Percentiles rank a stretch among this genome's conserved stretches.
Evolutionary conservation across 1,140 invertebrate genomes (phyloP).

Genomic region (Leptonema lineaticorne): DNA sequence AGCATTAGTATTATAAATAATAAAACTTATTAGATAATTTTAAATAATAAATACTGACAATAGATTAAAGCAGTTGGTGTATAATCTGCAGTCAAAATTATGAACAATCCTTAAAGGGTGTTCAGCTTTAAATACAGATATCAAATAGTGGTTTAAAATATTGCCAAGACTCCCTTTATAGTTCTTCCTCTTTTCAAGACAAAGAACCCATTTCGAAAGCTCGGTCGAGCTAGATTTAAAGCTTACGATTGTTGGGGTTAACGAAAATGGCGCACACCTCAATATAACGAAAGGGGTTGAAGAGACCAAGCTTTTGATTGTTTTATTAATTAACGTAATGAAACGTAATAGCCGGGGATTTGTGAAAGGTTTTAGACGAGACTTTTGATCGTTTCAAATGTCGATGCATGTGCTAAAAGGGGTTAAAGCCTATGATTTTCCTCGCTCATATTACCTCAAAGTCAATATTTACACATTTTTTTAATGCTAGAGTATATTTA

Average conservation of each 20-base stretch:
- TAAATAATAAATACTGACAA: no score
- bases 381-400: background rate
- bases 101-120: no score
- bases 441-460: no score
- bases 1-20: no score
- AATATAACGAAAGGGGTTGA: conserved; percentile 14
- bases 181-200: background rate
- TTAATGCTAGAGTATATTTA: no score
- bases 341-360: conserved; percentile 27
- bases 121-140: no score
- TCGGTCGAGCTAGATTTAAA: conserved; percentile 3
- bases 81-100: no score
- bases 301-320: conserved; percentile 33
- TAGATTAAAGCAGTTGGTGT: no score
- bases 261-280: conserved; percentile 1
- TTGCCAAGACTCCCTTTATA: background rate
- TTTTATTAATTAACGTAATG: conserved; percentile 36
- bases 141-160: background rate
- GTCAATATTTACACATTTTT: no score
- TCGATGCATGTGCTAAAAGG: background rate
- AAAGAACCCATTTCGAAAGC: background rate
- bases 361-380: conserved; percentile 11
- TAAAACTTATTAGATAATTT: no score
- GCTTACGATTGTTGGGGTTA: conserved; percentile 3
- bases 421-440: no score